Conservation (phyloP, 1,140 invertebrate species). For the Cheumatopsyche charites region DNA sequence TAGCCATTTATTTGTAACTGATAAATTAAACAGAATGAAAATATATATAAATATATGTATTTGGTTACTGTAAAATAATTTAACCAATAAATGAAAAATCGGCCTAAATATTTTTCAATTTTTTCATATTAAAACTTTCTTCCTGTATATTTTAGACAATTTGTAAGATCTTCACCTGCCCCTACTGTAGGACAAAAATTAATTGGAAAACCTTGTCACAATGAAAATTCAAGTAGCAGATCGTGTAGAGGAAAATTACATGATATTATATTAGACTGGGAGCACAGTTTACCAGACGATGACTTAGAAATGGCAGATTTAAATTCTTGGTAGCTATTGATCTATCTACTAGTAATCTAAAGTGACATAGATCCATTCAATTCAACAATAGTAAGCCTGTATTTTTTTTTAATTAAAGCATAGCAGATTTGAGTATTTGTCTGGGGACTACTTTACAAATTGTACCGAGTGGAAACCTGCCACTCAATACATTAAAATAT, state of each 20-base stretch:
- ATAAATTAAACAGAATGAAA: too few relatives aligned
- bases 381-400: constrained; percentile 10
- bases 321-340: constrained; percentile 77
- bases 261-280: constrained; percentile 99
- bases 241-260: constrained; percentile 83
- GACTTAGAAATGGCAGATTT: constrained; percentile 86
- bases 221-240: constrained; percentile 65
- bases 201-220: constrained; percentile 77
- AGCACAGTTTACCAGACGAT: constrained; percentile 89
- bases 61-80: too few relatives aligned
- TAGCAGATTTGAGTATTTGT: constrained; percentile 91
- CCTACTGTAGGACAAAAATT: constrained; percentile 91
- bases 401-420: constrained; percentile 61
- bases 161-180: constrained; percentile 78
- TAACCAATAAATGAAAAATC: too few relatives aligned
- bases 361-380: constrained; percentile 8
- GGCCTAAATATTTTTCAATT: too few relatives aligned
- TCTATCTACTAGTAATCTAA: not conserved
- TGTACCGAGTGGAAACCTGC: constrained; percentile 93
- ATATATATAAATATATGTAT: too few relatives aligned
- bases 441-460: constrained; percentile 98
- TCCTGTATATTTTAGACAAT: constrained; percentile 69
- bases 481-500: constrained; percentile 86
- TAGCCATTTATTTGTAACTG: too few relatives aligned
- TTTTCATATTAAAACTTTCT: constrained; percentile 34